These are phyloP conservation scores for Australoheros facetus DNA, from an alignment of 2,797 vertebrate genomes.

Conservation along the genomic window DNA sequence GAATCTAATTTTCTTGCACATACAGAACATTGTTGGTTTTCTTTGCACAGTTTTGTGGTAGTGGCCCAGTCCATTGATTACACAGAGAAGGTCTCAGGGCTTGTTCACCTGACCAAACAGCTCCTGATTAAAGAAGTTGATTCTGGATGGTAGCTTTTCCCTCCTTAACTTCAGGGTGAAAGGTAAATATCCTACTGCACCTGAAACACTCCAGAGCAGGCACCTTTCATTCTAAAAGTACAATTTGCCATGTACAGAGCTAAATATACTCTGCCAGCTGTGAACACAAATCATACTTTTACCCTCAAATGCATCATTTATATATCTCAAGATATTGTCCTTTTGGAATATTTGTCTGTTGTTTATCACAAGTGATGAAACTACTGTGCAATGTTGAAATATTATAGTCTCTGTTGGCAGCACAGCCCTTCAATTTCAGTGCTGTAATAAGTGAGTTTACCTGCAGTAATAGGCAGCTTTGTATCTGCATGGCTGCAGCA, in stretches of 20 bases:
- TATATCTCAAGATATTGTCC: slow-evolving; percentile 9
- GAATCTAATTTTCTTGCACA: not conserved
- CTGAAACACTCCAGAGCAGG: slow-evolving; percentile 56
- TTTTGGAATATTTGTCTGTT: slow-evolving; percentile 35
- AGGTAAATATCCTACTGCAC: slow-evolving; percentile 53
- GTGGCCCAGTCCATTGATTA: slow-evolving; percentile 40
- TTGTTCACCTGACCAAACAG: slow-evolving; percentile 71
- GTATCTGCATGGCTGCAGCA: slow-evolving; percentile 55
- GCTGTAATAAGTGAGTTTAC: slow-evolving; percentile 68
- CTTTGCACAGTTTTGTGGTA: slow-evolving; percentile 15
- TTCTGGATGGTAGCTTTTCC: slow-evolving; percentile 32
- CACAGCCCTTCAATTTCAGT: slow-evolving; percentile 60
- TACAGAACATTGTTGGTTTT: slow-evolving; percentile 11
- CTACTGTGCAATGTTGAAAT: slow-evolving; percentile 25
- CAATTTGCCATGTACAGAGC: slow-evolving; percentile 25
- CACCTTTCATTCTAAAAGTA: slow-evolving; percentile 10
- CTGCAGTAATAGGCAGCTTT: slow-evolving; percentile 66
- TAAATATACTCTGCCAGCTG: slow-evolving; percentile 47
- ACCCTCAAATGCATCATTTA: slow-evolving; percentile 17
- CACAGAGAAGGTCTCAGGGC: slow-evolving; percentile 40
- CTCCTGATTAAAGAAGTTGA: slow-evolving; percentile 58
- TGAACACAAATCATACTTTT: slow-evolving; percentile 48
- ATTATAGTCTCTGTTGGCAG: slow-evolving; percentile 50
- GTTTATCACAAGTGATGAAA: slow-evolving; percentile 48
- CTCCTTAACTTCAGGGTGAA: slow-evolving; percentile 35